Evolutionary conservation across 2,888 invertebrate species (phyloP).

Genomic region (Drosophila pseudotakahashii): DNA sequence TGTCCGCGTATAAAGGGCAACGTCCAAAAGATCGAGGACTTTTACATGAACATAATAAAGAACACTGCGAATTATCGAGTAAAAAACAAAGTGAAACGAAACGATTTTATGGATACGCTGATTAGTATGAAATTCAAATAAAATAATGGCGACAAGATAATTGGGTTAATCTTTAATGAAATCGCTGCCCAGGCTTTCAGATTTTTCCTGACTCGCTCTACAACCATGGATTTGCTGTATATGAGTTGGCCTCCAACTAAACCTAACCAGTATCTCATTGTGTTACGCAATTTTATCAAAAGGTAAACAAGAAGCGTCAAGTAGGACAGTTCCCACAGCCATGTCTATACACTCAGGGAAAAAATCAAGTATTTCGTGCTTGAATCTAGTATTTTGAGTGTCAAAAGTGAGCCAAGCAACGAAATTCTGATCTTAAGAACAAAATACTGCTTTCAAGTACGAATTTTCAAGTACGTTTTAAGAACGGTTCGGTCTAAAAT

Average conservation of each 20-base stretch:
- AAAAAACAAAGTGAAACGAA: slow-evolving; percentile 83
- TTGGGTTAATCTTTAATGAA: slow-evolving; percentile 53
- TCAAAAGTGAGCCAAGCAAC: too few species aligned
- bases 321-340: too few species aligned
- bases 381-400: too few species aligned
- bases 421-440: too few species aligned
- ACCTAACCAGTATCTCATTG: too few species aligned
- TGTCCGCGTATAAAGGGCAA: slow-evolving; percentile 72
- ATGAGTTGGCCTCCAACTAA: slow-evolving; percentile 85
- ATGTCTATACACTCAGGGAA: too few species aligned
- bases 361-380: too few species aligned
- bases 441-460: too few species aligned
- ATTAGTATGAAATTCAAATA: slow-evolving; percentile 55
- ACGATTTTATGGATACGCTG: slow-evolving; percentile 87
- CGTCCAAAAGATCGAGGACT: slow-evolving; percentile 78
- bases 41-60: slow-evolving; percentile 82
- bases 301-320: too few species aligned
- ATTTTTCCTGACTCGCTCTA: slow-evolving; percentile 85
- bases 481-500: too few species aligned
- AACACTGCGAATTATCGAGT: slow-evolving; percentile 64
- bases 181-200: slow-evolving; percentile 85
- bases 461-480: too few species aligned
- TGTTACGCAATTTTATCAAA: too few species aligned
- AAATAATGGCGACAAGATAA: slow-evolving; percentile 65
- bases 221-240: slow-evolving; percentile 85